phyloP scores from a whole-genome alignment of 2,888 invertebrate genomes.

The Petrolisthes cinctipes region DNA sequence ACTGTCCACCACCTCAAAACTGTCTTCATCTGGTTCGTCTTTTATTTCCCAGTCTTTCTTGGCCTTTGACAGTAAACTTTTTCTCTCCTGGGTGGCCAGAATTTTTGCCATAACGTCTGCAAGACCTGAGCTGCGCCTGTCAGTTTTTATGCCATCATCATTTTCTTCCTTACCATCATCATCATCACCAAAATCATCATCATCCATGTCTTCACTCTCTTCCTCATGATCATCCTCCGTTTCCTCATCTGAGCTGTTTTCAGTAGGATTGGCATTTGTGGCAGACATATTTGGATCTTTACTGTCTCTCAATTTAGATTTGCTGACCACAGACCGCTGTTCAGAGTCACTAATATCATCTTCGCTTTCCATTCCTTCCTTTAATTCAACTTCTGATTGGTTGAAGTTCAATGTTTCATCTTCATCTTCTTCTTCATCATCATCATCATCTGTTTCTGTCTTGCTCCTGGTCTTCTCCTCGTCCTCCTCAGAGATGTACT shows the following conservation, averaged over 20 bases:
- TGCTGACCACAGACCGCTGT: no score
- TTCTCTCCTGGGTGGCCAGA: conserved; percentile 19
- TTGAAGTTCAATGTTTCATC: no score
- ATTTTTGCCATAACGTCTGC: conserved; percentile 46
- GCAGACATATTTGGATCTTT: no score
- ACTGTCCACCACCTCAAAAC: conserved; percentile 38
- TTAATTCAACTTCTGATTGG: no score
- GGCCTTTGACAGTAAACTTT: conserved; percentile 44
- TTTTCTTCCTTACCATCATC: neutral
- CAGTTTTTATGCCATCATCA: neutral
- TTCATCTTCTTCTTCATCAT: no score
- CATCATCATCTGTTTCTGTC: no score
- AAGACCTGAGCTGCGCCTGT: conserved; percentile 17
- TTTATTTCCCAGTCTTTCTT: conserved; percentile 27
- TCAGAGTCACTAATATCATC: no score
- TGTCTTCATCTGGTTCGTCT: conserved; percentile 13
- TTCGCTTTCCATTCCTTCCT: no score
- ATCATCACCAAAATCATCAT: neutral
- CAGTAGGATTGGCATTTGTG: no score
- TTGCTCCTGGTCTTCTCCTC: no score
- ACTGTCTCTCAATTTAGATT: no score
- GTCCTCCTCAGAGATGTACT: no score
- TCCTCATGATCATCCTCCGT: conserved; percentile 3
- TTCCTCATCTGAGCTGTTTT: neutral
- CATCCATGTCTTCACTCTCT: neutral